These are phyloP conservation scores for Protonibea diacanthus DNA, from an alignment of 2,797 vertebrate genomes.

Conservation along the genomic window DNA sequence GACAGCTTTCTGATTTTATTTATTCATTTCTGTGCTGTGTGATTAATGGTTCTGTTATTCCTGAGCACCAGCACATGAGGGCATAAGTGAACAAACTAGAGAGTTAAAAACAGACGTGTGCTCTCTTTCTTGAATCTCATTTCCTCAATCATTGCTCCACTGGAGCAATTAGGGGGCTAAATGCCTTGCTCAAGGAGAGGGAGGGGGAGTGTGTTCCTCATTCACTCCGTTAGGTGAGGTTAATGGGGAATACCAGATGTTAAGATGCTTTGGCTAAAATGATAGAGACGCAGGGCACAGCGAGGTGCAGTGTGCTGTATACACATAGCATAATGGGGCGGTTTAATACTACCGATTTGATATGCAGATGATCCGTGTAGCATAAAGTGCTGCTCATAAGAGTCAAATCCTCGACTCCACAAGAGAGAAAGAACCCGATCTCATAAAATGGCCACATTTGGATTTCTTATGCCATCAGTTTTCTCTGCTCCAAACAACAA, in stretches of 20 bases:
- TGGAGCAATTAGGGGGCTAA: conserved; percentile 63
- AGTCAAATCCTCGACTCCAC: neutral
- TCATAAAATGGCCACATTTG: neutral
- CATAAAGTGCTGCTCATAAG: conserved; percentile 1
- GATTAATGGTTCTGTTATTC: conserved; percentile 75
- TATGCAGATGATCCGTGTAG: conserved; percentile 30
- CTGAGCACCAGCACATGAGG: conserved; percentile 65
- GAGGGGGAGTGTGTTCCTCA: conserved; percentile 31
- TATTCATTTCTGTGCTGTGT: conserved; percentile 13
- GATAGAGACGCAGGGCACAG: conserved; percentile 20
- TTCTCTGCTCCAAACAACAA: conserved; percentile 5
- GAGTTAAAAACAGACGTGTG: conserved; percentile 22
- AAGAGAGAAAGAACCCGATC: neutral
- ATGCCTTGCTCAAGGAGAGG: conserved; percentile 67
- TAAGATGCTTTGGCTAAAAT: conserved; percentile 56
- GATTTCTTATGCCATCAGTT: neutral
- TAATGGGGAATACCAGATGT: conserved; percentile 67
- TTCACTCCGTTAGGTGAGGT: conserved; percentile 42
- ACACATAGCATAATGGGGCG: conserved; percentile 27
- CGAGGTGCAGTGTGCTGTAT: conserved; percentile 19
- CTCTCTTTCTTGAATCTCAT: conserved; percentile 45
- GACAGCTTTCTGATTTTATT: no score
- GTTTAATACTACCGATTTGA: conserved; percentile 28
- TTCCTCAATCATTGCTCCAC: conserved; percentile 64
- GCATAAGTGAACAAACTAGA: conserved; percentile 63